phyloP scores from a whole-genome alignment of 2,888 invertebrate genomes.

The Chouioia cunea region DNA sequence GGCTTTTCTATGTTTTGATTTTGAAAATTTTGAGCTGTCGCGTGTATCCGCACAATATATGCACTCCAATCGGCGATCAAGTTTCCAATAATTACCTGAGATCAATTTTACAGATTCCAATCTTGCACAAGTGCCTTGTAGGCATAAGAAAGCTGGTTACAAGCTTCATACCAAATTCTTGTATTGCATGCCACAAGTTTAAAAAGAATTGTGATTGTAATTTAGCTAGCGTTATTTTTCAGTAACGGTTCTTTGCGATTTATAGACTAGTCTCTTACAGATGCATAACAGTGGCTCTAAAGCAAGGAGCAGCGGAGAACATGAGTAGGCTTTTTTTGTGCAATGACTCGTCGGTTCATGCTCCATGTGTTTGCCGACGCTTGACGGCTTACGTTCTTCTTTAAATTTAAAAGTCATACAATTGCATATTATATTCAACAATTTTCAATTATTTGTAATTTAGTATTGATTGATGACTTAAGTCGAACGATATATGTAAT shows the following conservation, averaged over 20 bases:
- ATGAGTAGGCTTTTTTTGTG: constrained; percentile 66
- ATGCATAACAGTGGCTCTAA: constrained; percentile 57
- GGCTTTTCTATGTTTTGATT: no score
- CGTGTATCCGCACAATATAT: no score
- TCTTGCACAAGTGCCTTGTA: no score
- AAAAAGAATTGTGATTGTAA: not conserved
- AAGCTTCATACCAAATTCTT: no score
- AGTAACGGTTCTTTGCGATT: constrained; percentile 14
- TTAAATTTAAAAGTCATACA: constrained; percentile 11
- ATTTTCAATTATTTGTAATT: not conserved
- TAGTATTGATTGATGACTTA: no score
- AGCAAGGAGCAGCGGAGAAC: constrained; percentile 60
- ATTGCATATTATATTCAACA: not conserved
- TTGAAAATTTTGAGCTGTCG: no score
- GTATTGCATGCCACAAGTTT: no score
- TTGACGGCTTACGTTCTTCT: constrained; percentile 50
- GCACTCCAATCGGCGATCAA: no score
- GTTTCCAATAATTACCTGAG: no score
- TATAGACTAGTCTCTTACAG: constrained; percentile 46
- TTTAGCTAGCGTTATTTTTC: constrained; percentile 13
- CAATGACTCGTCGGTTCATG: constrained; percentile 65
- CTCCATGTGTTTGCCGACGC: constrained; percentile 58
- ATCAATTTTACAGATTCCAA: no score
- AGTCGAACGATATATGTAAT: no score
- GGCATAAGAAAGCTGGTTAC: no score